These are phyloP conservation scores for Epicampocera succincta DNA, from an alignment of 2,888 invertebrate genomes.

Conservation along the genomic window DNA sequence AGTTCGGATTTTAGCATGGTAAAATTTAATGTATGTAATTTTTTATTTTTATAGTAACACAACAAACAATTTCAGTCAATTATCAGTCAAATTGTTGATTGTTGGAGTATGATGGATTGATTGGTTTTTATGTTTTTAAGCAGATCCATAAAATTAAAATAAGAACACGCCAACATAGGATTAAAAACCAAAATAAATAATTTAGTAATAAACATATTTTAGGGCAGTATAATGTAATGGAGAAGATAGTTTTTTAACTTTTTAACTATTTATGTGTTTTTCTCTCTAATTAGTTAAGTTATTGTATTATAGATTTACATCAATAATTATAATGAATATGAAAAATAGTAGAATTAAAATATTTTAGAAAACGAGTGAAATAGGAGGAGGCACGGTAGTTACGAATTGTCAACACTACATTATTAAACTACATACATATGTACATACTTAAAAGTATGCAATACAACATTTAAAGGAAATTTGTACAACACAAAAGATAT, in stretches of 20 bases:
- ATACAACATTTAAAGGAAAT: neutral
- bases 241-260: neutral
- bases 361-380: neutral
- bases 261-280: conserved; percentile 1
- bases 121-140: conserved; percentile 53
- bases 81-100: conserved; percentile 46
- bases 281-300: neutral
- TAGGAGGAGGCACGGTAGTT: conserved; percentile 40
- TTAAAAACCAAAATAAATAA: conserved; percentile 54
- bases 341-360: neutral
- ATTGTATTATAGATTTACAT: conserved; percentile 6
- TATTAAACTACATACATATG: neutral
- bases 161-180: conserved; percentile 54
- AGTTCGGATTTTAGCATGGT: conserved; percentile 25
- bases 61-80: conserved; percentile 56
- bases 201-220: conserved; percentile 56
- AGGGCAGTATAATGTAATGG: conserved; percentile 2
- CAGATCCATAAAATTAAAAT: conserved; percentile 56
- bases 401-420: conserved; percentile 33
- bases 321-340: conserved; percentile 24
- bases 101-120: conserved; percentile 55
- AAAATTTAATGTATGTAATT: conserved; percentile 30
- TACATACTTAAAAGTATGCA: neutral
- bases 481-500: neutral
- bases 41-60: conserved; percentile 42